Conservation (phyloP, 2,888 invertebrate species). For the Cephus pulcher region DNA sequence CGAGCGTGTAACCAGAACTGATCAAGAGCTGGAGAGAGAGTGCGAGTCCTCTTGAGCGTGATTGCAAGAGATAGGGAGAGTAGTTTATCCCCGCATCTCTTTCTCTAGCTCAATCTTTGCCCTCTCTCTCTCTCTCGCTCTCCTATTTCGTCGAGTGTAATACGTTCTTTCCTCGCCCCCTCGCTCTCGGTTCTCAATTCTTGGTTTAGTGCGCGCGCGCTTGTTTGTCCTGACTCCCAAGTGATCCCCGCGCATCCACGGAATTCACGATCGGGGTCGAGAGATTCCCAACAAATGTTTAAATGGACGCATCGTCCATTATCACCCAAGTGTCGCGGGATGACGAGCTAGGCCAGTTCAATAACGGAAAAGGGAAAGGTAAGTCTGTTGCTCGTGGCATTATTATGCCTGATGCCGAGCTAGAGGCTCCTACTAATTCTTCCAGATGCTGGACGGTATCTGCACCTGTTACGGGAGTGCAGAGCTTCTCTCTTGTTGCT, state of each 20-base stretch:
- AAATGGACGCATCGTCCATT: conserved; percentile 99
- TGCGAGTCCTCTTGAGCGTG: neutral
- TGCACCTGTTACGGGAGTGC: conserved; percentile 57
- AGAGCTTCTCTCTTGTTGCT: conserved; percentile 24
- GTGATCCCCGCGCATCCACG: conserved; percentile 49
- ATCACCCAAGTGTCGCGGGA: conserved; percentile 98
- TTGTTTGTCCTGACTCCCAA: conserved; percentile 29
- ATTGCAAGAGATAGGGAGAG: neutral
- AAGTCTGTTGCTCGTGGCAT: conserved; percentile 14
- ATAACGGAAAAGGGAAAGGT: conserved; percentile 88
- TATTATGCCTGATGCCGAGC: conserved; percentile 24
- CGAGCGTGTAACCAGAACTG: conserved; percentile 1
- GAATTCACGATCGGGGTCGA: conserved; percentile 58
- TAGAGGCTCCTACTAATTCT: conserved; percentile 13
- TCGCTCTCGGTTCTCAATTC: conserved; percentile 23
- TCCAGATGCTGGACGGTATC: conserved; percentile 33
- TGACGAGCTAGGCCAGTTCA: conserved; percentile 88
- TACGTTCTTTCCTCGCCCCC: conserved; percentile 26
- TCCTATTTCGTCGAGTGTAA: conserved; percentile 16
- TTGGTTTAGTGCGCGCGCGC: conserved; percentile 22
- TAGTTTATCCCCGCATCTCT: neutral
- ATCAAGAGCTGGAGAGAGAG: neutral
- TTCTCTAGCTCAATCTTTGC: neutral
- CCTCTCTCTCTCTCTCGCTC: conserved; percentile 16
- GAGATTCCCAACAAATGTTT: conserved; percentile 73